phyloP scores from a whole-genome alignment of 53 echinoderm and acorn worm genomes.

The Paelopatides confundens region DNA sequence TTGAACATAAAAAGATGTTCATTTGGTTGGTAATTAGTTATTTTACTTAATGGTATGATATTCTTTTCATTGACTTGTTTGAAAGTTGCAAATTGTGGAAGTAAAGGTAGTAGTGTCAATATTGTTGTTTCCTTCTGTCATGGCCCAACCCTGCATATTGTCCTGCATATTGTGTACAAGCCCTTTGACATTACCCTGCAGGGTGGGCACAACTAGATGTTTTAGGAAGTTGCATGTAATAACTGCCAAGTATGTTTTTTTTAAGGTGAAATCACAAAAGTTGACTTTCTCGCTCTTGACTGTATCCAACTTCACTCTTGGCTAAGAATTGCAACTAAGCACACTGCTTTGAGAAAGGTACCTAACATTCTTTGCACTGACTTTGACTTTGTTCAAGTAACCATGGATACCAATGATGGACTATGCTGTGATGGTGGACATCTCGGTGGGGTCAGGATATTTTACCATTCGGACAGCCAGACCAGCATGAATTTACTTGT shows the following conservation, averaged over 20 bases:
- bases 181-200: too few relatives aligned
- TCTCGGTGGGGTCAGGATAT: neutral
- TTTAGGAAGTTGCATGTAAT: too few relatives aligned
- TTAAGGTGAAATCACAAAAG: constrained; percentile 13
- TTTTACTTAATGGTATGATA: too few relatives aligned
- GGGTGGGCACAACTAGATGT: too few relatives aligned
- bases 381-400: constrained; percentile 2
- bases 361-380: neutral
- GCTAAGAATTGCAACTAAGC: neutral
- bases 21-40: too few relatives aligned
- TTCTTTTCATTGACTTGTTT: too few relatives aligned
- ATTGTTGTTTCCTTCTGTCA: too few relatives aligned
- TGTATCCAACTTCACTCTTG: neutral
- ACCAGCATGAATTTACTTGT: neutral
- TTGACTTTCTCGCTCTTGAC: constrained; percentile 9
- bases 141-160: neutral
- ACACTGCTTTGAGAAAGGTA: neutral
- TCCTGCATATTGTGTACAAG: too few relatives aligned
- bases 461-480: neutral
- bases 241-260: neutral
- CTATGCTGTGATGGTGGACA: neutral
- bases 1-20: too few relatives aligned
- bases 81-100: too few relatives aligned
- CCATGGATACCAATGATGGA: neutral
- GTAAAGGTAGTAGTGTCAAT: too few relatives aligned